Evolutionary conservation across 2,888 invertebrate species (phyloP), one percentile per base, ranked within the genome.

Genomic region (Mythimna pallens): DNA sequence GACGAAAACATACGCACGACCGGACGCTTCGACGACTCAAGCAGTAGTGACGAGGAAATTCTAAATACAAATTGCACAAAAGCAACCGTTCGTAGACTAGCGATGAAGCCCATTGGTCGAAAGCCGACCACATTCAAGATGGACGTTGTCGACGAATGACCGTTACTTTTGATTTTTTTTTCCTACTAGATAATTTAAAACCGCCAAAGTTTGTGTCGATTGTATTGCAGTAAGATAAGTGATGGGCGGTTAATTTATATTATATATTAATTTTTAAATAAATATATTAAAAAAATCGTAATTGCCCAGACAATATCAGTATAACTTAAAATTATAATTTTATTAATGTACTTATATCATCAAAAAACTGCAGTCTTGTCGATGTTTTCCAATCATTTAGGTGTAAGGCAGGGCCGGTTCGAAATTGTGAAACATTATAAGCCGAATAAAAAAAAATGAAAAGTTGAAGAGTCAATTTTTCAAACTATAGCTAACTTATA

Each of bases 21-120:
- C 80, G 93, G 91, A 75, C 93, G 88, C 81, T 93, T 93, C 86
- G 92, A 95, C 71, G 93, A 91, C 76, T 94, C 94, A 17, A 95
- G 95, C 89, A 94, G 94, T 84, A 93, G 94, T 90, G 96, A 95
- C 82, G 96, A 96, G 61, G 95, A 96, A 59, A 93, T 95, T 81
- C 86, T 93, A 74, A 93, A 93, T 87, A 90, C 93, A 66, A 93
- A 92, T 86, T 86, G 91, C 85, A 88, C 90, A 78, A 89, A 89
- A 76, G 88, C 90, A 75, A 89, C 89, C 66, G 92, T 92, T 81
- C 92, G 91, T 57, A 91, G 95, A 20, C 92, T 96, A 62, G 93
- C 96, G 17, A 95, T 96, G 93, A 94, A 94, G 86, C 93, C 93
- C 25, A 93, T 95, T 81, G 93, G 93, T 73, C 91, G 88, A 65